Percentiles rank a stretch among this genome's conserved stretches.
These are phyloP conservation scores for Drosophila prolongata DNA, from an alignment of 2,888 invertebrate genomes.

Conservation along the genomic window DNA sequence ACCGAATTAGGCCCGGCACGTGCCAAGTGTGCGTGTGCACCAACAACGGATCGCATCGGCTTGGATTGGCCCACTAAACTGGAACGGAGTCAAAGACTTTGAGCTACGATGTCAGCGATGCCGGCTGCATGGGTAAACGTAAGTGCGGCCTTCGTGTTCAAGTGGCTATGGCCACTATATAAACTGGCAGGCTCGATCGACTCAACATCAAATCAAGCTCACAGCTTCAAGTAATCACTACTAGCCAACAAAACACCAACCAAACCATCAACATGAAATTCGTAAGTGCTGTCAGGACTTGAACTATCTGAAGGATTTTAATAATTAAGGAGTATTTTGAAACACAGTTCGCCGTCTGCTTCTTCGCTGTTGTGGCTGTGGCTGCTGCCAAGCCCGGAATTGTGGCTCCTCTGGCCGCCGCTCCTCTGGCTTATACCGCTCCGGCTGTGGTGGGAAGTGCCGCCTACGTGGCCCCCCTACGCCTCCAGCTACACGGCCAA, in stretches of 20 bases:
- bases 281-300: conserved; percentile 55
- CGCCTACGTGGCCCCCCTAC: conserved; percentile 81
- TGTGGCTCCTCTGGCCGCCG: conserved; percentile 65
- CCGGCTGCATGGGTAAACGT: conserved; percentile 67
- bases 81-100: conserved; percentile 45
- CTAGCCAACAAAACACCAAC: conserved; percentile 27
- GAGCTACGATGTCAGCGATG: conserved; percentile 49
- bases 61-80: conserved; percentile 51
- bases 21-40: conserved; percentile 60
- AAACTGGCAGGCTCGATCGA: conserved; percentile 26
- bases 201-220: conserved; percentile 63
- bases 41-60: conserved; percentile 18
- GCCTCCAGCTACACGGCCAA: conserved; percentile 77
- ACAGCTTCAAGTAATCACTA: conserved; percentile 63
- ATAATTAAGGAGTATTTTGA: not conserved
- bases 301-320: not conserved
- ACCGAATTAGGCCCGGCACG: conserved; percentile 69
- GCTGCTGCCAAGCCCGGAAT: conserved; percentile 73
- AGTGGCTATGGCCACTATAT: conserved; percentile 47
- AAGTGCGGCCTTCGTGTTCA: conserved; percentile 60
- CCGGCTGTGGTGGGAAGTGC: conserved; percentile 78
- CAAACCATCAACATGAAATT: conserved; percentile 68
- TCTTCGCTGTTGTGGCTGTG: conserved; percentile 76
- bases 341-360: conserved; percentile 70
- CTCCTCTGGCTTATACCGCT: conserved; percentile 69